Conservation (phyloP, 2,888 invertebrate genomes). For the Troides aeacus region DNA sequence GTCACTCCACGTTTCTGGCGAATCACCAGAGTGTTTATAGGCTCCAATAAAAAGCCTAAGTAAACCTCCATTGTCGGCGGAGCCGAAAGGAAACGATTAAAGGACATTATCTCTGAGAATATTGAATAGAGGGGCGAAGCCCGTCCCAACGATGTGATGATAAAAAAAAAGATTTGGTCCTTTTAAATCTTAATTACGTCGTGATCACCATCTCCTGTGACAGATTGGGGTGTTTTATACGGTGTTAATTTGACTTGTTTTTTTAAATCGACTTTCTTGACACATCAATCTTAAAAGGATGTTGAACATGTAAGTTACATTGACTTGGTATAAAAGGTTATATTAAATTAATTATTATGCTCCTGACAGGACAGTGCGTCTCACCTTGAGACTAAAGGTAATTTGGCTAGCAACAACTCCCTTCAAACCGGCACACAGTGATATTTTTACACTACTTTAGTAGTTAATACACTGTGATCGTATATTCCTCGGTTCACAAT, state of each 20-base stretch:
- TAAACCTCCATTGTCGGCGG: constrained; percentile 23
- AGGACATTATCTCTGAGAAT: constrained; percentile 26
- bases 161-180: constrained; percentile 23
- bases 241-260: constrained; percentile 21
- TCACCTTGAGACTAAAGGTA: too few relatives aligned
- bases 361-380: too few relatives aligned
- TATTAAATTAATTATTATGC: too few relatives aligned
- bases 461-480: too few relatives aligned
- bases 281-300: too few relatives aligned
- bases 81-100: constrained; percentile 24
- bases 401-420: too few relatives aligned
- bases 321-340: too few relatives aligned
- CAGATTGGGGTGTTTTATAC: constrained; percentile 26
- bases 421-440: too few relatives aligned
- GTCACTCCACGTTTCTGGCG: constrained; percentile 6
- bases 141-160: constrained; percentile 1
- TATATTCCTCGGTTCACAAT: too few relatives aligned
- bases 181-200: constrained; percentile 28
- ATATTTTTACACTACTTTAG: too few relatives aligned
- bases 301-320: too few relatives aligned
- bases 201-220: constrained; percentile 27
- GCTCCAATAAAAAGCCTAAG: constrained; percentile 20
- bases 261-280: background rate
- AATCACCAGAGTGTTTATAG: constrained; percentile 25
- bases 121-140: constrained; percentile 15